A percentile compares a stretch with the other conserved stretches of the same genome.
phyloP scores from a whole-genome alignment of 2,888 invertebrate genomes.

The Ischnus inquisitorius region DNA sequence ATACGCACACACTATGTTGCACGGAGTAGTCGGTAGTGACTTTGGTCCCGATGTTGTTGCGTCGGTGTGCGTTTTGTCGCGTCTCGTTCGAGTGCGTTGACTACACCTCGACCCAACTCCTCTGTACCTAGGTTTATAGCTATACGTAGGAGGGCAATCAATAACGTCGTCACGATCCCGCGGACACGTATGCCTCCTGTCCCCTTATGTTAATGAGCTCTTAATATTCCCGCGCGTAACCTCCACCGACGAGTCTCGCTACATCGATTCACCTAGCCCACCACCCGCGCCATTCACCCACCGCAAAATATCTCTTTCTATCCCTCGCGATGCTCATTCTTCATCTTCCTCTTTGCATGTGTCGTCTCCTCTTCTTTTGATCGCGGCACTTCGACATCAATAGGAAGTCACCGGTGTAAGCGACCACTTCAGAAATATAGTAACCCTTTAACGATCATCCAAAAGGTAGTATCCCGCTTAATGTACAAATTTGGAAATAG shows the following conservation, averaged over 20 bases:
- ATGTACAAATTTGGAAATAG: not conserved
- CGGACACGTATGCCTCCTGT: conserved; percentile 81
- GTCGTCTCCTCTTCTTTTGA: conserved; percentile 1
- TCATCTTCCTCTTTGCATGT: not conserved
- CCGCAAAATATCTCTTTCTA: conserved; percentile 24
- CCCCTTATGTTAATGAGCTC: conserved; percentile 83
- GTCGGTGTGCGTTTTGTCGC: conserved; percentile 28
- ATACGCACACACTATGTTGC: not conserved
- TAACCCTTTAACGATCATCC: not conserved
- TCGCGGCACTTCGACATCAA: not conserved
- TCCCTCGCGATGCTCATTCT: not conserved
- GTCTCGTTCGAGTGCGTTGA: conserved; percentile 50
- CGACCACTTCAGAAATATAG: not conserved
- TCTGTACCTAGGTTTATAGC: conserved; percentile 20
- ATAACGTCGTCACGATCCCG: conserved; percentile 83
- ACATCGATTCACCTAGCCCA: conserved; percentile 41
- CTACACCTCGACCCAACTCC: conserved; percentile 66
- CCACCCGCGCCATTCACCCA: conserved; percentile 23
- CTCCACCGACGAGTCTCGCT: conserved; percentile 51
- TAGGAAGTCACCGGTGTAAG: not conserved
- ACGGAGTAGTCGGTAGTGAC: not conserved
- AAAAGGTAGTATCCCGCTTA: not conserved
- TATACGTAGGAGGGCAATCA: conserved; percentile 74
- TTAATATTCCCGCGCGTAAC: conserved; percentile 81
- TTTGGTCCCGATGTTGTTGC: conserved; percentile 19